phyloP scores from a whole-genome alignment of 2,888 invertebrate species.

The Polietes domitor region DNA sequence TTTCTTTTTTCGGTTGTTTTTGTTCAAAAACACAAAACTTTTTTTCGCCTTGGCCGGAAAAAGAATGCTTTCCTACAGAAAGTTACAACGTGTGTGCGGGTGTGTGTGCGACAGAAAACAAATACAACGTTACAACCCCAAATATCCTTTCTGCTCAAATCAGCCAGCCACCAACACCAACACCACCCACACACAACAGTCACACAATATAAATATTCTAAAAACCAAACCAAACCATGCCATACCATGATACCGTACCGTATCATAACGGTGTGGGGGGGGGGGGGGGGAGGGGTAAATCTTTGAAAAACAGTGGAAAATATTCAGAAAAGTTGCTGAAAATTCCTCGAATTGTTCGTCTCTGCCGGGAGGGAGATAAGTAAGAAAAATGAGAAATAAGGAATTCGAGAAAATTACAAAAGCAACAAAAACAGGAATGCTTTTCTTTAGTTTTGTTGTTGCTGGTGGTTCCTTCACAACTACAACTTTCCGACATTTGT shows the following conservation, averaged over 20 bases:
- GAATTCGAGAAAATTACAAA: constrained; percentile 35
- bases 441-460: neutral
- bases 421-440: neutral
- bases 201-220: constrained; percentile 16
- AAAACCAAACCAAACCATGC: constrained; percentile 8
- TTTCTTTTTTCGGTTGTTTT: constrained; percentile 7
- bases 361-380: constrained; percentile 48
- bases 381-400: constrained; percentile 19
- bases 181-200: neutral
- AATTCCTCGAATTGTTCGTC: constrained; percentile 59
- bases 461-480: neutral
- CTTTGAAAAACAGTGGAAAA: constrained; percentile 43
- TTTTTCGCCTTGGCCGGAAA: neutral
- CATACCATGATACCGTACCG: neutral
- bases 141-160: constrained; percentile 27
- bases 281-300: constrained; percentile 5
- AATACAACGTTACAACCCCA: constrained; percentile 21
- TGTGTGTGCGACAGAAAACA: neutral
- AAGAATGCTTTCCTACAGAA: neutral
- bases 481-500: constrained; percentile 27
- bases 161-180: neutral
- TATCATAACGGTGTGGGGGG: too few relatives aligned
- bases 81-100: neutral
- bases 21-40: neutral
- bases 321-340: constrained; percentile 53